A percentile compares a stretch with the other conserved stretches of the same genome.
phyloP scores from a whole-genome alignment of 2,888 invertebrate species.

The Miltochrista miniata region DNA sequence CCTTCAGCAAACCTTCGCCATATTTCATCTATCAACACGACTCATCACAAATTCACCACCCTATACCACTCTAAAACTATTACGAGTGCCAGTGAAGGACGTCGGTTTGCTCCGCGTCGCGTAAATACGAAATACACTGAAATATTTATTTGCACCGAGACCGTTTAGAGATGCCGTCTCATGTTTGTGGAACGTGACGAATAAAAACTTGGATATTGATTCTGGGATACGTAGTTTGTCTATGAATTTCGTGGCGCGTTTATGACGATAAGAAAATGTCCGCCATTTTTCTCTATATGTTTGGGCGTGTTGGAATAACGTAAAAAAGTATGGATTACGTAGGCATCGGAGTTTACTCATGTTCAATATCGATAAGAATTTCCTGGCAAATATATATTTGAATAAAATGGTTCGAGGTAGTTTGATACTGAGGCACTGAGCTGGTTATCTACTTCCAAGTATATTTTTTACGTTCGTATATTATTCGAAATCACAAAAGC shows the following conservation, averaged over 20 bases:
- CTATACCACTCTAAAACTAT: slow-evolving; percentile 32
- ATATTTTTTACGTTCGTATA: background rate
- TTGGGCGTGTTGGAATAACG: slow-evolving; percentile 14
- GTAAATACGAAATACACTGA: slow-evolving; percentile 50
- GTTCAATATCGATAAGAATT: background rate
- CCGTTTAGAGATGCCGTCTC: slow-evolving; percentile 39
- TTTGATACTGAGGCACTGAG: background rate
- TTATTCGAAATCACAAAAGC: slow-evolving; percentile 9
- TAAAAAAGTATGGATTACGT: slow-evolving; percentile 20
- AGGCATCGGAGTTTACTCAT: slow-evolving; percentile 21
- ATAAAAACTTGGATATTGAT: slow-evolving; percentile 42
- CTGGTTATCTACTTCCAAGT: background rate
- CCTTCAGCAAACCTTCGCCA: background rate
- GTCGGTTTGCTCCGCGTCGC: slow-evolving; percentile 33
- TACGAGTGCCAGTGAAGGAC: slow-evolving; percentile 15
- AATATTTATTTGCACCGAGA: slow-evolving; percentile 50
- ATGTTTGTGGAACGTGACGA: slow-evolving; percentile 56
- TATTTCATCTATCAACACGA: slow-evolving; percentile 10
- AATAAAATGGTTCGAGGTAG: slow-evolving; percentile 4
- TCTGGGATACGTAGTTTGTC: slow-evolving; percentile 35
- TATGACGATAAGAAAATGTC: slow-evolving; percentile 32
- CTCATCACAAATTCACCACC: slow-evolving; percentile 22
- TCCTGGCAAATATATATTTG: slow-evolving; percentile 2
- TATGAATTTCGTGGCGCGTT: slow-evolving; percentile 34
- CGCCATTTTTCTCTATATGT: slow-evolving; percentile 32